Base-by-base conservation (phyloP, 2,888 invertebrate species). In the Globia sparganii region DNA sequence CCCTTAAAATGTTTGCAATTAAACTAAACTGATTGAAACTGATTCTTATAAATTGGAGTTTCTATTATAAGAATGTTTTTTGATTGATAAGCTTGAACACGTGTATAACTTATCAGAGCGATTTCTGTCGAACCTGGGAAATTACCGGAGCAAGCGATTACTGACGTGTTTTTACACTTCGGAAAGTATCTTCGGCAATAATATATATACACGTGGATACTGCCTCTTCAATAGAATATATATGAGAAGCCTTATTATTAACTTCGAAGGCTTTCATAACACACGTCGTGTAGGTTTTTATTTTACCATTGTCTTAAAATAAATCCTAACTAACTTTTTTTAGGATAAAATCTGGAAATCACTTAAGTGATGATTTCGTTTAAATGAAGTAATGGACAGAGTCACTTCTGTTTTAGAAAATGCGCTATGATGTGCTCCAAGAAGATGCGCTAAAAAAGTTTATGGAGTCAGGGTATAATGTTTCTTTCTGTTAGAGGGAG, bases 161-260 rank as follows among this genome's bases (percentile, higher is more conserved):
- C 1, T 40, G 8, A 13, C 9, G 21, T 75, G 31, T 62, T 62
- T 75, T 43, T n/a, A 76, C 77, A 64, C 15, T 18, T 53, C 21
- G 8, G 11, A n/a, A 34, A 34, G 28, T 18, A 31, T 43, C 46
- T 78, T n/a, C 11, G 15, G 11, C 2, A 21, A 49, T 11, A 34
- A 8, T 13, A 25, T 64, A 34, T 31, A 1, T 53, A 34, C n/a
- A 64, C 79, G 70, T 61, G 49, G 15, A 34, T 9, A 0, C n/a
- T 37, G 21, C 5, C 49, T 31, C 11, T 59, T 37, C 2, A 73
- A 5, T 49, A 25, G 6, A 59, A 46, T n/a, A 21, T 2, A 72
- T 13, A 56, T 53, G 71, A 53, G 1, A 46, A 0, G 18, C 13
- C n/a, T n/a, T 21, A 46, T n/a, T 21, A 46, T 43, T 2, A 31